A percentile compares a stretch with the other conserved stretches of the same genome.
These are phyloP conservation scores for Diabrotica undecimpunctata DNA, from an alignment of 1,140 invertebrate species.

Conservation along the genomic window DNA sequence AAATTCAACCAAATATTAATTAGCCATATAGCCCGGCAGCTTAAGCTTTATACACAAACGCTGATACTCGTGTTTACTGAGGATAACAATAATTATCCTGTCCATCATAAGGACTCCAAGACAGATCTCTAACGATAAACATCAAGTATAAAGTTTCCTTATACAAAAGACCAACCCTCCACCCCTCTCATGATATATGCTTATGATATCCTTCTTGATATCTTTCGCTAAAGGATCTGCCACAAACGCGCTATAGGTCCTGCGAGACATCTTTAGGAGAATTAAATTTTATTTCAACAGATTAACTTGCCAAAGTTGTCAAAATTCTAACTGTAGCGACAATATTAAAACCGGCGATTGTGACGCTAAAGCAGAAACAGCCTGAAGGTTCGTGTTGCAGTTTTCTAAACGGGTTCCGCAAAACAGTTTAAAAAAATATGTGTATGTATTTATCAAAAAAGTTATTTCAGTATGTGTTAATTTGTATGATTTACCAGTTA, in stretches of 20 bases:
- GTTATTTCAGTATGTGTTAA: too few species aligned
- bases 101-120: conserved; percentile 27
- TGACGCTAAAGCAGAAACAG: conserved; percentile 11
- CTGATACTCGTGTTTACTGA: conserved; percentile 14
- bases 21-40: background rate
- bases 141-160: conserved; percentile 27
- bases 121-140: conserved; percentile 28
- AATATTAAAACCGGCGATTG: conserved; percentile 32
- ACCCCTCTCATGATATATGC: conserved; percentile 31
- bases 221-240: conserved; percentile 10
- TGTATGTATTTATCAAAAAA: too few species aligned
- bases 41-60: conserved; percentile 8
- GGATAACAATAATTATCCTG: conserved; percentile 29
- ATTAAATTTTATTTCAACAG: conserved; percentile 37
- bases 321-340: conserved; percentile 35
- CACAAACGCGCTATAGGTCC: conserved; percentile 32
- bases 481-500: too few species aligned
- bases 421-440: too few species aligned
- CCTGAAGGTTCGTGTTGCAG: background rate
- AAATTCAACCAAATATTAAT: background rate
- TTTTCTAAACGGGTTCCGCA: too few species aligned
- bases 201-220: conserved; percentile 21
- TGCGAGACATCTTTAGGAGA: conserved; percentile 28
- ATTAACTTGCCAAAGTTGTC: conserved; percentile 37
- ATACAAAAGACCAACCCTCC: conserved; percentile 18